Conservation (phyloP, 2,888 invertebrate species). For the Augochlorella aurata region DNA sequence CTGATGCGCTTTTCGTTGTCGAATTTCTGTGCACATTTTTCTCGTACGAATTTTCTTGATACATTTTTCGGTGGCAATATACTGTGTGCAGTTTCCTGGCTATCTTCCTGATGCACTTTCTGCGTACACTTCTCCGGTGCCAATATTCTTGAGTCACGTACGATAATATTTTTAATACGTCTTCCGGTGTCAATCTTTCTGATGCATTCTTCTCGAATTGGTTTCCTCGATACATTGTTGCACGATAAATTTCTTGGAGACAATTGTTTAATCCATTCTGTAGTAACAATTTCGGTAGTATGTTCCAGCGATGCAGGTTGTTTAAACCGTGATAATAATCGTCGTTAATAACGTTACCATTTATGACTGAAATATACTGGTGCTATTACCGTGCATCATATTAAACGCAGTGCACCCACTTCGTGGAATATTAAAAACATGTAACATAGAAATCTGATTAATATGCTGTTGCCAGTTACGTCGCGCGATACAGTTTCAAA, state of each 20-base stretch:
- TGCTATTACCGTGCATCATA: not conserved
- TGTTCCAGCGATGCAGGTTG: not conserved
- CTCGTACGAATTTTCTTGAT: too few relatives aligned
- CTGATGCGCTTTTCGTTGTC: too few relatives aligned
- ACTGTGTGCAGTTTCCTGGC: too few relatives aligned
- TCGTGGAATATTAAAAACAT: not conserved
- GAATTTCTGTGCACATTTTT: too few relatives aligned
- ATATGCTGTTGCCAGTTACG: not conserved
- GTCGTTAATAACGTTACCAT: not conserved
- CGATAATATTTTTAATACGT: too few relatives aligned
- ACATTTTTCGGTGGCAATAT: too few relatives aligned
- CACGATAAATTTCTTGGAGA: not conserved
- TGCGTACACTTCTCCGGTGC: too few relatives aligned
- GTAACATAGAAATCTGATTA: not conserved
- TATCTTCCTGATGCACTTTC: too few relatives aligned
- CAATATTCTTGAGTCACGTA: too few relatives aligned
- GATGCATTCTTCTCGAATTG: too few relatives aligned
- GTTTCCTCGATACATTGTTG: too few relatives aligned
- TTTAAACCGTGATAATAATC: not conserved
- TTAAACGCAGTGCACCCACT: not conserved
- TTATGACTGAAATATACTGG: not conserved
- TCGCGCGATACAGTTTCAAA: not conserved
- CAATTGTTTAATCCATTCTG: not conserved
- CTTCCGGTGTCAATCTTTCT: too few relatives aligned
- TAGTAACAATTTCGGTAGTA: not conserved